Evolutionary conservation across 2,888 invertebrate species (phyloP), one percentile per base, ranked within the genome.

Genomic region (Ceriagrion tenellum): DNA sequence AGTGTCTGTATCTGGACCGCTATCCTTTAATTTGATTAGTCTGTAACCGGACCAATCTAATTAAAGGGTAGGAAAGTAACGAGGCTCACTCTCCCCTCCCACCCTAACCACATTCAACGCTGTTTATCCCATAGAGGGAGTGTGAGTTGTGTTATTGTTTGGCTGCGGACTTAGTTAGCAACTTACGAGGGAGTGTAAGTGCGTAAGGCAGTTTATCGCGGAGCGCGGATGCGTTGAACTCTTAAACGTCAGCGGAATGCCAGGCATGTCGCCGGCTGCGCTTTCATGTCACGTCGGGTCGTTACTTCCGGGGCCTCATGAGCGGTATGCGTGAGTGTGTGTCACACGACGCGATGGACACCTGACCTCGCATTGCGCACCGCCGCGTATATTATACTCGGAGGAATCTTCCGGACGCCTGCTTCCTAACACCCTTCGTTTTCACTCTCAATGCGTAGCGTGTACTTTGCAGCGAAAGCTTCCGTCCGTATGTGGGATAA

Each of bases 251-350:
- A 81, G 81, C 81, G 81, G 81, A 81, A 81, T 81, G 35, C 81
- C 30, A 35, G 35, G 81, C 35, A 81, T 81, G 23, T 81, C 35
- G 30, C 81, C 30, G 30, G 35, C 81, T 2, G 81, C 81, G 81
- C 81, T 81, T 12, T 81, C 30, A 18, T 35, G 16, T 0, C 30
- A 16, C 35, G 30, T 35, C 26, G 30, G 69, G n/a, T 69, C 81
- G 81, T 81, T 35, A 81, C 81, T 81, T 81, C 81, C 81, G 81
- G 81, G 81, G 81, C 81, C 69, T n/a, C 69, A 23, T 69, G 69
- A n/a, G n/a, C 63, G 20, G 56, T 56, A 56, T 56, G 56, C 16
- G 56, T 59, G 12, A 10, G 69, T 26, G 81, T 81, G 13, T 81
- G 81, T 81, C 81, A 81, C 81, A 81, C 35, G 81, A 81, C 81